Base-by-base conservation (phyloP, 2,797 vertebrate species). In the Iguana delicatissima region DNA sequence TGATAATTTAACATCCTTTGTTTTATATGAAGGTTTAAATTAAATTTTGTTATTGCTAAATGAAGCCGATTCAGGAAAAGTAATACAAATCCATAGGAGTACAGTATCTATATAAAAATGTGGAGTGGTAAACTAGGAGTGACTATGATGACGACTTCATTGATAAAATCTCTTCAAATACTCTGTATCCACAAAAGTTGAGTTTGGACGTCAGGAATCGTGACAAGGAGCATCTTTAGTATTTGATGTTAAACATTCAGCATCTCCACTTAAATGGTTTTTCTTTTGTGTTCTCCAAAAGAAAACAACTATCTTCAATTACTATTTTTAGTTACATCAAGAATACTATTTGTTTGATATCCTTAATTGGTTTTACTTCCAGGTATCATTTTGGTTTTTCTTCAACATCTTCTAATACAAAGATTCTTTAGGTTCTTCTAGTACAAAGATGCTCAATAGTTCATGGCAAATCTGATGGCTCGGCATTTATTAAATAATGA, bases 121-220 rank as follows among this genome's bases (percentile, higher is more conserved):
- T 69, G 67, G 67, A 29, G 7, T 1, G 2, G 8, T 26, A 29
- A 38, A 35, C 13, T 62, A 69, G 26, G 18, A 62, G 26, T 22
- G 32, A 7, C 6, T 38, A 46, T 62, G 8, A 62, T n/a, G 29
- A 42, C 13, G 20, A 29, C 57, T 88, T 10, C 38, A 62, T 46
- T 20, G 29, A 50, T 80, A 9, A 32, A 16, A 42, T 50, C 20
- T n/a, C n/a, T 32, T 52, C 35, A 7, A 64, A 3, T 62, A n/a
- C 38, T 55, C 26, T 0, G 2, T 90, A 32, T 92, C 22, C 73
- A 42, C 88, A 20, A 77, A 93, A 90, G 52, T 35, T 62, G 67
- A 85, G 46, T 86, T 76, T 52, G 57, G 91, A 80, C 69, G 20
- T 76, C 82, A 89, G 89, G 85, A 91, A 76, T 24, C 6, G 59